Evolutionary conservation across 2,113 vertebrate species (phyloP).

Genomic region (Amblyornis subalaris): DNA sequence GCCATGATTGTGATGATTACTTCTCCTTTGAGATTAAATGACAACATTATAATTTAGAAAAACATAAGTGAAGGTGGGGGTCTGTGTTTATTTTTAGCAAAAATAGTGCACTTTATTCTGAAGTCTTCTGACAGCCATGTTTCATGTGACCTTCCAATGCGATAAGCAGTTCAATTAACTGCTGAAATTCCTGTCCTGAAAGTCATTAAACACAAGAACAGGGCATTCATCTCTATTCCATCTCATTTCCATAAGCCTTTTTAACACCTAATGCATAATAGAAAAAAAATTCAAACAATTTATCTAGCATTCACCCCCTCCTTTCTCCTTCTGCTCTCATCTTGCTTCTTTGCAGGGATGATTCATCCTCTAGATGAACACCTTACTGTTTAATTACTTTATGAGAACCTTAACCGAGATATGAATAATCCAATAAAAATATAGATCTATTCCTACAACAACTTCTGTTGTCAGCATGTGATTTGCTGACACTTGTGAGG

Average conservation of each 20-base stretch:
- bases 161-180: conserved; percentile 47
- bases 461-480: not conserved
- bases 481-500: not conserved
- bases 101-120: not conserved
- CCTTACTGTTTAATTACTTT: conserved; percentile 34
- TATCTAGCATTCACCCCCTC: not conserved
- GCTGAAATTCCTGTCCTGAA: not conserved
- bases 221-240: not conserved
- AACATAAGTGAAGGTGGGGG: not conserved
- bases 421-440: conserved; percentile 21
- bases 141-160: not conserved
- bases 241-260: conserved; percentile 48
- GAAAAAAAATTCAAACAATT: not conserved
- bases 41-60: not conserved
- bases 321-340: not conserved
- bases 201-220: not conserved
- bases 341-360: not conserved
- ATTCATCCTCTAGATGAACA: conserved; percentile 7
- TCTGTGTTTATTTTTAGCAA: not conserved
- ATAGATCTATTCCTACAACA: not conserved
- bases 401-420: not conserved
- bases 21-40: not conserved
- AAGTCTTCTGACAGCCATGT: not conserved
- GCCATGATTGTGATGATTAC: not conserved
- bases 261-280: not conserved